These are phyloP conservation scores for Dendroctonus valens DNA, from an alignment of 1,140 invertebrate genomes.

Conservation along the genomic window DNA sequence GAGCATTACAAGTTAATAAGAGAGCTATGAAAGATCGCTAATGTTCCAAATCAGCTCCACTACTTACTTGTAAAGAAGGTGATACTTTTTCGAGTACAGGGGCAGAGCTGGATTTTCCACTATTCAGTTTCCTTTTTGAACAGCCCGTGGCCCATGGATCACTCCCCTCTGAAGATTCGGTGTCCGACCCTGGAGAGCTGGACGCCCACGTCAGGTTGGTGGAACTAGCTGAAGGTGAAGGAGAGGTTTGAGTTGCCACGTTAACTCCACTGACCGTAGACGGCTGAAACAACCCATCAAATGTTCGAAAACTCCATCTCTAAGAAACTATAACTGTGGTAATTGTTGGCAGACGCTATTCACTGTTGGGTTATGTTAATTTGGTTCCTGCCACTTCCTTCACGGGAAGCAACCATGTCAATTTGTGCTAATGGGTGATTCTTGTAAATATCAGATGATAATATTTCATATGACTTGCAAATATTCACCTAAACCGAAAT, in stretches of 20 bases:
- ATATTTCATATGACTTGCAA: too few relatives aligned
- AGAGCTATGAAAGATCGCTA: too few relatives aligned
- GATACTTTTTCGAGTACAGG: constrained; percentile 43
- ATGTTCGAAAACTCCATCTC: neutral
- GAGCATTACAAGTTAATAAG: too few relatives aligned
- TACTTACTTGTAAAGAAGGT: constrained; percentile 26
- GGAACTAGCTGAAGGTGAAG: constrained; percentile 42
- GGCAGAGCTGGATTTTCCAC: constrained; percentile 41
- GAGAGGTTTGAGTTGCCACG: constrained; percentile 42
- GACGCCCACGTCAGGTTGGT: constrained; percentile 45
- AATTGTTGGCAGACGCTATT: too few relatives aligned
- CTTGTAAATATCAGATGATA: too few relatives aligned
- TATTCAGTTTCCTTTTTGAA: constrained; percentile 15
- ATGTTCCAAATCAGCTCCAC: neutral
- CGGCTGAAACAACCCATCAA: constrained; percentile 7
- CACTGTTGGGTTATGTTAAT: too few relatives aligned
- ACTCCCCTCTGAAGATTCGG: constrained; percentile 29
- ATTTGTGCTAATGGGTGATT: too few relatives aligned
- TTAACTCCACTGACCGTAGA: constrained; percentile 21
- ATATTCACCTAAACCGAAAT: too few relatives aligned
- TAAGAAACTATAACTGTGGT: too few relatives aligned
- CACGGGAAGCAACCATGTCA: too few relatives aligned
- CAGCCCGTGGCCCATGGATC: constrained; percentile 13
- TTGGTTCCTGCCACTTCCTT: too few relatives aligned
- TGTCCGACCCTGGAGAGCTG: constrained; percentile 41